Evolutionary conservation across 2,113 vertebrate species (phyloP), one percentile per base, ranked within the genome.

Genomic region (Pica pica): DNA sequence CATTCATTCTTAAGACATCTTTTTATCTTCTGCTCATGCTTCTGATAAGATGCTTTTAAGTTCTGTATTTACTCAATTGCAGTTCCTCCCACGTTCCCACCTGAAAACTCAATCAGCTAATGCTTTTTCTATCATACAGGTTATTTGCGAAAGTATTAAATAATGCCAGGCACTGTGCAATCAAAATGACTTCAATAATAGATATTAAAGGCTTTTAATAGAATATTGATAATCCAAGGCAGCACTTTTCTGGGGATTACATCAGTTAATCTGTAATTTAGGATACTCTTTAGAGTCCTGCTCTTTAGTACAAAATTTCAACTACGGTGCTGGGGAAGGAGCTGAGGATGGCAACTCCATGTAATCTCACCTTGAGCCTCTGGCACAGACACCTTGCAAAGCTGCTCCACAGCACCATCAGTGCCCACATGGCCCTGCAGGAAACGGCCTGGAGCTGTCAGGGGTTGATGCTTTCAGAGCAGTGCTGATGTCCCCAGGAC

Each of bases 301-400:
- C 16, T 16, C 15, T 42, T 42, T 19, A 35, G 10, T 18, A 41
- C 56, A 71, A 47, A 19, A 61, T 47, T 70, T 61, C 70, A 31
- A 10, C 30, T 16, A 23, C 0, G 1, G 27, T 14, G 23, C 1
- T 1, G 7, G 35, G 44, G 59, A 73, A 37, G 53, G 28, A 77
- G 37, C 12, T 9, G 53, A 68, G 27, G n/a, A 9, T 16, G 59
- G 28, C 26, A 22, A 68, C 59, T 7, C 4, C 11, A 4, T 6
- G 35, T 7, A 30, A 14, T 30, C 10, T 30, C 78, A 27, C 42
- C 31, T 6, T 11, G 28, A 23, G 20, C 18, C 31, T 80, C 57
- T 59, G 57, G 6, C 23, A 31, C 3, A 46, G 39, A 12, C 13
- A 18, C n/a, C 28, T 37, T 31, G 17, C 33, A 56, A 39, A 65